phyloP scores from a whole-genome alignment of 2,113 vertebrate genomes.

The Stegostoma tigrinum region DNA sequence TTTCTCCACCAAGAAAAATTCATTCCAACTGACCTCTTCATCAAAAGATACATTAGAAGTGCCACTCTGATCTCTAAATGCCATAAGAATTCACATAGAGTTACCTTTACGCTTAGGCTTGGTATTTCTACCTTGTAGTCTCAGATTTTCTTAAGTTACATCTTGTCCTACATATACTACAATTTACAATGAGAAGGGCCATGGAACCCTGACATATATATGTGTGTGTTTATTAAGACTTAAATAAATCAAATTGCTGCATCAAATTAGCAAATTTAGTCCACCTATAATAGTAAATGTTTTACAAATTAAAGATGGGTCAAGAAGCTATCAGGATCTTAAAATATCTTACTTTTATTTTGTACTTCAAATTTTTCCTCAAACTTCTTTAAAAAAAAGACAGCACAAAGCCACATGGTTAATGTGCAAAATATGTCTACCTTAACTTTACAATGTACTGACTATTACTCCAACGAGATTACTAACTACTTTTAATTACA shows the following conservation, averaged over 20 bases:
- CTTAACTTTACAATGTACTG: background rate
- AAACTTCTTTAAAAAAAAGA: background rate
- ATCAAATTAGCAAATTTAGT: background rate
- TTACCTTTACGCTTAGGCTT: background rate
- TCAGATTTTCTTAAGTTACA: background rate
- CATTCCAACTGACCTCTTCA: background rate
- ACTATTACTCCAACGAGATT: background rate
- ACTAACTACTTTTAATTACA: background rate
- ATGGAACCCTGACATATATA: background rate
- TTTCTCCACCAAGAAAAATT: background rate
- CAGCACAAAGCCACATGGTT: background rate
- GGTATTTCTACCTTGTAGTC: background rate
- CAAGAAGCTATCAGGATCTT: background rate
- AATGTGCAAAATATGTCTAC: background rate
- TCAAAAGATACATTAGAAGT: background rate
- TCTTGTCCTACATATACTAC: background rate
- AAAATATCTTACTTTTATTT: background rate
- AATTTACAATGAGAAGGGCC: background rate
- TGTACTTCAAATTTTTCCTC: background rate
- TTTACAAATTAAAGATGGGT: background rate
- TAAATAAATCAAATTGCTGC: background rate
- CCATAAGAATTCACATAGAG: background rate
- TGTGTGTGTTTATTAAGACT: background rate
- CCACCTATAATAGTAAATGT: background rate
- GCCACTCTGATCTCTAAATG: background rate